Conservation (phyloP, 2,888 invertebrate species). For the Drosophila algonquin region DNA sequence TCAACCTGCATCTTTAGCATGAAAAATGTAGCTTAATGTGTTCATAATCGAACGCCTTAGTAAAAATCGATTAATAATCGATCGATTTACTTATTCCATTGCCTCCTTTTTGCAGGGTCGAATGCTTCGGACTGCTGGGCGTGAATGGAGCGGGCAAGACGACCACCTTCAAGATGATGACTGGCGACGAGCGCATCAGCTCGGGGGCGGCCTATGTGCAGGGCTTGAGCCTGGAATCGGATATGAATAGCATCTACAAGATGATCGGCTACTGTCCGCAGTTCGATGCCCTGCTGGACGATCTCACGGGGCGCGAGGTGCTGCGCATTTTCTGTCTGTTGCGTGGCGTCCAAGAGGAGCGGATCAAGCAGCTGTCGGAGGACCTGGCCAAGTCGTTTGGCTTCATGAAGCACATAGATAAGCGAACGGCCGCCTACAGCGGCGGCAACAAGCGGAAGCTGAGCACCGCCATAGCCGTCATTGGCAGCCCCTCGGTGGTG, state of each 20-base stretch:
- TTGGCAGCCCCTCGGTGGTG: slow-evolving; percentile 88
- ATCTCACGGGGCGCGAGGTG: slow-evolving; percentile 89
- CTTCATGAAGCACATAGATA: slow-evolving; percentile 87
- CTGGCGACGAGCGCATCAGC: slow-evolving; percentile 90
- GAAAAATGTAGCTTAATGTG: too few relatives aligned
- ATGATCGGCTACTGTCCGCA: slow-evolving; percentile 90
- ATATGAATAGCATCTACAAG: slow-evolving; percentile 86
- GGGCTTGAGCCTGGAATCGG: slow-evolving; percentile 85
- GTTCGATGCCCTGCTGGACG: slow-evolving; percentile 89
- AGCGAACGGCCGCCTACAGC: slow-evolving; percentile 87
- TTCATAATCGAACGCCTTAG: too few relatives aligned
- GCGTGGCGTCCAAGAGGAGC: slow-evolving; percentile 85
- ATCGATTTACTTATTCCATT: background rate
- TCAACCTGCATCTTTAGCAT: too few relatives aligned
- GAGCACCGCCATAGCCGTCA: slow-evolving; percentile 88
- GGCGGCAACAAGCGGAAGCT: slow-evolving; percentile 91
- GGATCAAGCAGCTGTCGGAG: slow-evolving; percentile 78
- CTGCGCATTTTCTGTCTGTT: slow-evolving; percentile 87
- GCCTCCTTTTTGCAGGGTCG: slow-evolving; percentile 84
- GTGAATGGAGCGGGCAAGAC: slow-evolving; percentile 95
- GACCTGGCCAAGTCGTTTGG: slow-evolving; percentile 85
- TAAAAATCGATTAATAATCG: too few relatives aligned
- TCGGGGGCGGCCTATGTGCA: slow-evolving; percentile 89
- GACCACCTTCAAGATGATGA: slow-evolving; percentile 95
- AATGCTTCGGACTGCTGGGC: slow-evolving; percentile 93